Evolutionary conservation across 1,140 invertebrate genomes (phyloP), one percentile per base, ranked within the genome.

Genomic region (Drosophila lacteicornis): DNA sequence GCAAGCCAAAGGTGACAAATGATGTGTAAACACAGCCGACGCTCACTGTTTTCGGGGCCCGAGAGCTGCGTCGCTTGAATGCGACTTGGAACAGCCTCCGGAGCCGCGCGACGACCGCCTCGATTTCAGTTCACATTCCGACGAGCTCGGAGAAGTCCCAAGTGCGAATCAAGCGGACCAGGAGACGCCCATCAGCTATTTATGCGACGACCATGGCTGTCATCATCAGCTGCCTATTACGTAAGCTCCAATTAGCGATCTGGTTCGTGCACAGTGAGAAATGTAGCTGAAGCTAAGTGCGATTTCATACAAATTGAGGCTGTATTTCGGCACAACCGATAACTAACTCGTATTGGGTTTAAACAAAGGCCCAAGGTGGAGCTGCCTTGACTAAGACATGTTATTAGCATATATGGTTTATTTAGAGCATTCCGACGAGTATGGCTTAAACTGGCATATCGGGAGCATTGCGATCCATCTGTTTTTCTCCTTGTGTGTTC

Each of bases 171-270:
- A 77, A 75, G 51, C 69, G 47, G 61, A 51, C 30, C 51, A 59
- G 74, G 46, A 75, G 71, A 69, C 63, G 70, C 70, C 80, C 61
- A 83, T 69, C 51, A 65, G 62, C 53, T 42, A 61, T 78, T 73
- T 55, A 71, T 47, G 59, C 25, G 69, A 73, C 51, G 58, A 88
- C 67, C 84, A 83, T 83, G 84, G 62, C 80, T 75, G 63, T 75
- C 75, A 79, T 51, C 75, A 78, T 70, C 49, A 78, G 75, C 55
- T 80, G 80, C 69, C 80, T 87, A 80, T 87, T 87, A 87, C 84
- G 84, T 87, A 87, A 87, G 84, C 68, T 40, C 42, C 63, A 86
- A 86, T 88, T 79, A 79, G 50, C 58, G 30, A 70, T 71, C 53
- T 67, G 59, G 57, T 46, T 56, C 19, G 33, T 70, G 62, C 67